Conservation (phyloP, 2,113 vertebrate genomes). For the Ciconia boyciana region DNA sequence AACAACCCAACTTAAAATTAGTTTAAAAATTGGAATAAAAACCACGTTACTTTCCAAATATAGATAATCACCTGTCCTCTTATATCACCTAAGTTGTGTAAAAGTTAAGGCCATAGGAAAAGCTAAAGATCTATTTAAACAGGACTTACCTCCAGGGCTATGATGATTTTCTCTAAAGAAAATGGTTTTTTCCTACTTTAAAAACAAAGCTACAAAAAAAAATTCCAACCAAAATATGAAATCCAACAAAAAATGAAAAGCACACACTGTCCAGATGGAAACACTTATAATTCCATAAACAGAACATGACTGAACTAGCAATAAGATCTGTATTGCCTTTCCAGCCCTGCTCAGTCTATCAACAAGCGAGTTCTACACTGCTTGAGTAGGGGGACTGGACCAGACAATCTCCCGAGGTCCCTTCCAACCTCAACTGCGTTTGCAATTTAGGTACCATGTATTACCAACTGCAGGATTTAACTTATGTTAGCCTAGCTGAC, state of each 20-base stretch:
- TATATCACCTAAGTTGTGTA: not conserved
- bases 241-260: not conserved
- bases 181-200: not conserved
- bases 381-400: not conserved
- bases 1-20: not conserved
- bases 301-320: not conserved
- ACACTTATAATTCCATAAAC: not conserved
- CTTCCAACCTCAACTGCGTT: not conserved
- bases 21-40: not conserved
- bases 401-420: not conserved
- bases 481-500: not conserved
- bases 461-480: not conserved
- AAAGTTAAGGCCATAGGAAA: not conserved
- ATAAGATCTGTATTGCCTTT: not conserved
- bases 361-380: not conserved
- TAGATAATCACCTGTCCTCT: not conserved
- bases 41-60: not conserved
- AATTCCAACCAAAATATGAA: not conserved
- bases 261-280: not conserved
- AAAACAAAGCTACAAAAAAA: not conserved
- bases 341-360: not conserved
- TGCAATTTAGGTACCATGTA: not conserved
- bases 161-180: not conserved
- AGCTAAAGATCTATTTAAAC: not conserved
- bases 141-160: not conserved